Evolutionary conservation across 2,797 vertebrate genomes (phyloP), one percentile per base, ranked within the genome.

Genomic region (Danio albolineatus): DNA sequence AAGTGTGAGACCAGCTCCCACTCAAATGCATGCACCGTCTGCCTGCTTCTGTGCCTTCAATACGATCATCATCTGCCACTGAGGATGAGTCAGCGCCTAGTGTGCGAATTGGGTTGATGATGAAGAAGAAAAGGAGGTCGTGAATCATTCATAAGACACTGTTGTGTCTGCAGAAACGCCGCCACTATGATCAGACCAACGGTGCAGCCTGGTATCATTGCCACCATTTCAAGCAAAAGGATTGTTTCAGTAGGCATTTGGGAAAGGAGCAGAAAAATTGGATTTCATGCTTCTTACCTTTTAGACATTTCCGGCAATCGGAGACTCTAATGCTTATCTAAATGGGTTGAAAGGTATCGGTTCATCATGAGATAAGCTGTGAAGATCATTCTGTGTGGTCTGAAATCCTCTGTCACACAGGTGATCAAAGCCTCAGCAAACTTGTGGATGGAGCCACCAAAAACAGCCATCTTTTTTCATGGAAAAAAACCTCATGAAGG

Each of bases 1-100:
- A 44, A 44, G 57, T 53, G 77, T 44, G 38, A 73, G 69, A 73
- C 77, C 17, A 46, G 59, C 54, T 78, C 76, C 76, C 76, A 78
- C 76, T 51, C 65, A 16, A 4, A 70, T 51, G 21, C 64, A 13
- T 67, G 51, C 19, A 41, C 56, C 41, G 64, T 61, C 59, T 60
- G 44, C 43, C 71, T 73, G 64, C 21, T 73, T 19, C 19, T 75
- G 49, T 28, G 70, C 5, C 21, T 69, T 66, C 51, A 61, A 81
- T 72, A 70, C 39, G 64, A 83, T 73, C 38, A 71, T 62, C 78
- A 28, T 44, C 70, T 83, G 84, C 54, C 62, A 38, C 57, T 10
- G 67, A 57, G 62, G 69, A 62, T 86, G 85, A 85, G 80, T 85
- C 82, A 82, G 79, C 57, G 41, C 57, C 41, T 66, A 69, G 43